Conservation (phyloP, 2,797 vertebrate genomes). For the Sebastes cheni region DNA sequence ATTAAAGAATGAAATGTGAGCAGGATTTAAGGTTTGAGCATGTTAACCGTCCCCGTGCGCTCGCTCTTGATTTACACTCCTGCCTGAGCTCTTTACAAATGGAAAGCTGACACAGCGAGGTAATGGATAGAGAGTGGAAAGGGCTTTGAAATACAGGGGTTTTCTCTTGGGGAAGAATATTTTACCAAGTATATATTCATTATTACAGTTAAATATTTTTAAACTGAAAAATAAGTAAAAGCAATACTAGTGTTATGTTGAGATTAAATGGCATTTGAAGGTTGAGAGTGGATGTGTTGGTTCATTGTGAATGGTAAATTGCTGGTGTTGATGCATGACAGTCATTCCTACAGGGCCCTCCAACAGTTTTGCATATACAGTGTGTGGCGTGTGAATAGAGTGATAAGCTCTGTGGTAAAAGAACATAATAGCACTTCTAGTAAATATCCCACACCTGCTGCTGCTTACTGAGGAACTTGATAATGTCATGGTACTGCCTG, state of each 20-base stretch:
- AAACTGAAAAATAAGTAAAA: conserved; percentile 16
- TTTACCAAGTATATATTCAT: conserved; percentile 18
- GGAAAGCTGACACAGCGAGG: not conserved
- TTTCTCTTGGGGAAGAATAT: not conserved
- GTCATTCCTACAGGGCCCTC: not conserved
- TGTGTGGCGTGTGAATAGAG: not conserved
- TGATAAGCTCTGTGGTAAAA: not conserved
- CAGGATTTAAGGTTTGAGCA: conserved; percentile 15
- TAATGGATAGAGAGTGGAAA: not conserved
- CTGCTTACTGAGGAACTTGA: not conserved
- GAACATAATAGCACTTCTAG: not conserved
- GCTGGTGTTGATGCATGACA: not conserved
- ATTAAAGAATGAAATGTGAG: conserved; percentile 10
- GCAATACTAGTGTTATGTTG: conserved; percentile 24
- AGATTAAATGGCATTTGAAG: conserved; percentile 32
- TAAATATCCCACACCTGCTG: not conserved
- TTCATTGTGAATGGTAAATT: conserved; percentile 28
- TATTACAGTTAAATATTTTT: conserved; percentile 4
- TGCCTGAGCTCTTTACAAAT: conserved; percentile 7
- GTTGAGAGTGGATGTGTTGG: conserved; percentile 5
- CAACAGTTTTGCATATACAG: not conserved
- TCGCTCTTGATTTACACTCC: conserved; percentile 28
- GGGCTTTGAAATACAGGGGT: not conserved
- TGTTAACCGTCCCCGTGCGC: conserved; percentile 1
- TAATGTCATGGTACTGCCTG: not conserved